These are phyloP conservation scores for Apogon hyalosoma DNA, from an alignment of 2,797 vertebrate genomes.

Conservation along the genomic window DNA sequence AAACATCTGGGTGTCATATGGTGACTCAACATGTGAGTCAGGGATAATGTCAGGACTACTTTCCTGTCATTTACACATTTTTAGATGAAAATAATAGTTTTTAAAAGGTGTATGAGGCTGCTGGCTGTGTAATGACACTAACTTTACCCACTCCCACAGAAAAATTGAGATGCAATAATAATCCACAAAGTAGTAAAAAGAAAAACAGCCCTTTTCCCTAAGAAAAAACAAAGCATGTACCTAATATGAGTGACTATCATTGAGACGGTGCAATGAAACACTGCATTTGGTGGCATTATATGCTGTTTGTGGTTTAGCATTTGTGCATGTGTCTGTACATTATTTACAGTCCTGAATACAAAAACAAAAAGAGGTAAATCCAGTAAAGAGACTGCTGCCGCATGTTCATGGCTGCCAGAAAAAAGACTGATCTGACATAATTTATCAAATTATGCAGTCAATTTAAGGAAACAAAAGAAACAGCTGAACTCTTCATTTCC, in stretches of 20 bases:
- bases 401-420: not conserved
- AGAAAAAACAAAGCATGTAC: not conserved
- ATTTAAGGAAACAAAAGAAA: too few relatives aligned
- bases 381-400: not conserved
- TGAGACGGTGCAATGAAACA: not conserved
- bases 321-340: slow-evolving; percentile 15
- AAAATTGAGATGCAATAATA: not conserved
- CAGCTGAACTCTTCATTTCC: too few relatives aligned
- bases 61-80: not conserved
- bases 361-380: not conserved
- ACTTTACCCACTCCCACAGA: slow-evolving; percentile 10
- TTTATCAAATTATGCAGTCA: too few relatives aligned
- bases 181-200: not conserved
- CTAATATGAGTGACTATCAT: not conserved
- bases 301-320: slow-evolving; percentile 9
- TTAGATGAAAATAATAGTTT: not conserved
- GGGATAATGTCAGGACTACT: not conserved
- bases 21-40: slow-evolving; percentile 30
- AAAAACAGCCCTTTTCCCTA: slow-evolving; percentile 4
- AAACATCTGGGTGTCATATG: slow-evolving; percentile 51
- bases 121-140: not conserved
- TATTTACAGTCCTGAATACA: slow-evolving; percentile 31
- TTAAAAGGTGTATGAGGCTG: not conserved
- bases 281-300: not conserved
- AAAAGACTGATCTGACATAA: not conserved